Evolutionary conservation across 2,888 invertebrate species (phyloP).

Genomic region (Spicauda simplicius): DNA sequence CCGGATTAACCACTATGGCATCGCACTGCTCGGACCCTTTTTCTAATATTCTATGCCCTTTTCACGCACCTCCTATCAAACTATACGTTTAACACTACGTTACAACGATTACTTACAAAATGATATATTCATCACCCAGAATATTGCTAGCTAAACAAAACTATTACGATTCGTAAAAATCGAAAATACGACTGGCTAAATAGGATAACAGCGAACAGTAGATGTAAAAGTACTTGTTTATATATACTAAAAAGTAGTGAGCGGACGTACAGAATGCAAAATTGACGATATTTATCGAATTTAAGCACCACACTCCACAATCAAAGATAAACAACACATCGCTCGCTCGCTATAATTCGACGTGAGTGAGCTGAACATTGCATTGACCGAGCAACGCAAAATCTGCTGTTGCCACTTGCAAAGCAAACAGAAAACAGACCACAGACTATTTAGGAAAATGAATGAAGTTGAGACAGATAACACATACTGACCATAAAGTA

Average conservation of each 20-base stretch:
- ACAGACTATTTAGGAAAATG: too few species aligned
- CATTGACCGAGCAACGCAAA: background rate
- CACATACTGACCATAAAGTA: too few species aligned
- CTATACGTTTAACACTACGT: constrained; percentile 16
- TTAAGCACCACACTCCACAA: constrained; percentile 42
- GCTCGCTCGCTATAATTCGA: constrained; percentile 40
- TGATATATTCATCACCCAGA: constrained; percentile 22
- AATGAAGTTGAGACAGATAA: too few species aligned
- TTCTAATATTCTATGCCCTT: constrained; percentile 23
- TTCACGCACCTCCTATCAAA: background rate
- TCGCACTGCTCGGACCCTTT: constrained; percentile 43
- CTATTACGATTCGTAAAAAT: constrained; percentile 2
- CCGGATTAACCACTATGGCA: constrained; percentile 65
- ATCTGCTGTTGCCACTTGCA: constrained; percentile 30
- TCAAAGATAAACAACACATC: constrained; percentile 43
- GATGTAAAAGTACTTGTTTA: background rate
- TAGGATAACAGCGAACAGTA: constrained; percentile 9
- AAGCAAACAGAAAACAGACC: constrained; percentile 3
- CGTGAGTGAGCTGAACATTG: constrained; percentile 38
- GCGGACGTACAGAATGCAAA: constrained; percentile 33
- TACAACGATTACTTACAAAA: constrained; percentile 28
- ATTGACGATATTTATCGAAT: constrained; percentile 38
- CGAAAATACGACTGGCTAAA: constrained; percentile 9
- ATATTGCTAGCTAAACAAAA: constrained; percentile 15
- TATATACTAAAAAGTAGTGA: constrained; percentile 40